Percentiles rank a stretch among this genome's conserved stretches.
phyloP scores from a whole-genome alignment of 2,113 vertebrate genomes.

The Oplegnathus fasciatus region DNA sequence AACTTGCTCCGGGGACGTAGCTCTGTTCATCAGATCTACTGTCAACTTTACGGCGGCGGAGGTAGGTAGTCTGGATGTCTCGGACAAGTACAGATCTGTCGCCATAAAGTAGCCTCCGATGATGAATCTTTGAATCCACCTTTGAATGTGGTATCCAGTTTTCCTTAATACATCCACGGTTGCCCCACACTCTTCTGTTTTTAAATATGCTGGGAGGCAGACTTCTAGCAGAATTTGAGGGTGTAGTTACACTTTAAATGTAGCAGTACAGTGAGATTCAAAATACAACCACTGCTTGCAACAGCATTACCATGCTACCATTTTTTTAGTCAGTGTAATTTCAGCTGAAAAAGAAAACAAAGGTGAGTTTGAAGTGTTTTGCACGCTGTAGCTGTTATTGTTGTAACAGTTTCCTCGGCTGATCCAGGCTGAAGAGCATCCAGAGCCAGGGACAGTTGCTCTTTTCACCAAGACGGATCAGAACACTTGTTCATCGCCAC shows the following conservation, averaged over 20 bases:
- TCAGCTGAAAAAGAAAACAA: not conserved
- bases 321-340: not conserved
- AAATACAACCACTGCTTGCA: not conserved
- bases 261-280: not conserved
- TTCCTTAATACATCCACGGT: too few relatives aligned
- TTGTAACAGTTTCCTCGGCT: constrained; percentile 13
- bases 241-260: too few relatives aligned
- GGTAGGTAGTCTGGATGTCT: too few relatives aligned
- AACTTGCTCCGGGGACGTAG: too few relatives aligned
- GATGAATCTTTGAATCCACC: too few relatives aligned
- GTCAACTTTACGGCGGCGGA: too few relatives aligned
- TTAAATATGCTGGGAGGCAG: not conserved
- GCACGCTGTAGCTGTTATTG: not conserved
- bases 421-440: not conserved
- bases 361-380: not conserved
- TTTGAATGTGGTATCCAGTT: too few relatives aligned
- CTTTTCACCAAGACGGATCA: constrained; percentile 43
- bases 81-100: too few relatives aligned
- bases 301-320: not conserved
- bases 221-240: not conserved
- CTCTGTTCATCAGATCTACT: too few relatives aligned
- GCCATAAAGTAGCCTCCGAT: too few relatives aligned
- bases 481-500: constrained; percentile 38
- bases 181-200: too few relatives aligned
- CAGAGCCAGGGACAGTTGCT: constrained; percentile 33